Conservation (phyloP, 1,140 invertebrate genomes). For the Helicoverpa zea region DNA sequence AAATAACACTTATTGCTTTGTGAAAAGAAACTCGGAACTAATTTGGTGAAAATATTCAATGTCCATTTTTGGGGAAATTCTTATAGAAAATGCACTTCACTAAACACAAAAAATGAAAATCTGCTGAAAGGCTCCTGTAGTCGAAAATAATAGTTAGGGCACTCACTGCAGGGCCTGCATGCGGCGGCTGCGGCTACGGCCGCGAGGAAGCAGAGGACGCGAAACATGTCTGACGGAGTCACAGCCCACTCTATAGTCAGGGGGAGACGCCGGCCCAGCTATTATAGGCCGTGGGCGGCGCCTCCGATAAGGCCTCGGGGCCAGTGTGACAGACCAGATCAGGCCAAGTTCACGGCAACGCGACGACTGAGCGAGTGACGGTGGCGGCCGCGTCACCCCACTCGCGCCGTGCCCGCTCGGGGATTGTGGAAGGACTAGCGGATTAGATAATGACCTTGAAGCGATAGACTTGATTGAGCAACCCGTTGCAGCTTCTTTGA, state of each 20-base stretch:
- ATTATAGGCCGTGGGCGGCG: constrained; percentile 85
- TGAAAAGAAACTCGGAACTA: background rate
- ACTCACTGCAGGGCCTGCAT: constrained; percentile 84
- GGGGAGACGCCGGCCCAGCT: constrained; percentile 82
- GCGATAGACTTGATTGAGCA: constrained; percentile 28
- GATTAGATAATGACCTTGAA: constrained; percentile 77
- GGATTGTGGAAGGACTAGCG: constrained; percentile 62
- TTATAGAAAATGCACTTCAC: constrained; percentile 26
- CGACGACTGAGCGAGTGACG: constrained; percentile 75
- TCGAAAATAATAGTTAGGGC: constrained; percentile 37
- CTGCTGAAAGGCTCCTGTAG: background rate
- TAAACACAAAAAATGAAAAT: constrained; percentile 19
- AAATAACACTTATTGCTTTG: background rate
- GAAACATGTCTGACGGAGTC: constrained; percentile 81
- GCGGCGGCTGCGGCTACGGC: constrained; percentile 69
- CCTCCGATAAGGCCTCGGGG: constrained; percentile 82
- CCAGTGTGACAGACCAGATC: constrained; percentile 77
- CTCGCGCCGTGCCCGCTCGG: constrained; percentile 56
- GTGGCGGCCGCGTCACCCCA: constrained; percentile 69
- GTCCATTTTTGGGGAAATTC: background rate
- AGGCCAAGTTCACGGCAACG: constrained; percentile 84
- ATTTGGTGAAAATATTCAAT: background rate
- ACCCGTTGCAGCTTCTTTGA: constrained; percentile 2
- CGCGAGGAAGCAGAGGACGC: constrained; percentile 75
- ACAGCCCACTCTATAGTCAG: constrained; percentile 76